Base-by-base conservation (phyloP, 2,797 vertebrate genomes). In the Garrulus glandarius region DNA sequence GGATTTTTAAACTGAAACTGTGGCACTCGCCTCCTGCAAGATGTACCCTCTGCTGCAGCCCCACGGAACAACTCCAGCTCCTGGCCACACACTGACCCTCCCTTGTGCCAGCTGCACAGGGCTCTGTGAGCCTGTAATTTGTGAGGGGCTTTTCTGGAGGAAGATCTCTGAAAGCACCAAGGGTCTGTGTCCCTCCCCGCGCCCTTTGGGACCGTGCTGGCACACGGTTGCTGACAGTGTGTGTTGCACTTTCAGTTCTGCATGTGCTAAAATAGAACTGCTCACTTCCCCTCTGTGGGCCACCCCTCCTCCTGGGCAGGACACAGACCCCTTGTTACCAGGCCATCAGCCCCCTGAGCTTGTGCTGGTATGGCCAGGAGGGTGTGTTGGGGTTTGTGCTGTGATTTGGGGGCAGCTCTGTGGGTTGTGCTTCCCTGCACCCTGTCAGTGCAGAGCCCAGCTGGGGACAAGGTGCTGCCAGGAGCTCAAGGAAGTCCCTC, bases 241-340 rank as follows among this genome's bases (percentile, higher is more conserved):
- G 75, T 13, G 1, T 47, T 91, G 95, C 91, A 32, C 90, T 97
- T 97, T 96, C 95, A 84, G 93, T 96, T 97, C 96, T 95, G 93
- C 84, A 59, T 86, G 44, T 4, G 27, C 79, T 87, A 84, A 93
- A 95, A 94, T 63, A 91, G 94, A 78, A 89, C 61, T 2, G 2
- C 47, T 74, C 3, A 13, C 85, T 96, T 96, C 95, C 95, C 39
- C 76, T 88, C 72, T 59, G 92, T 1, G 32, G 86, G 49, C 52
- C 5, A 1, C 26, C 53, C 36, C 29, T 37, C 63, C 46, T 19
- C 56, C 49, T 36, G 61, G 43, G 57, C 68, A 50, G 69, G 70
- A 53, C 74, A 3, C 8, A 3, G 43, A 17, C 47, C 39, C 32
- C 1, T 13, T 10, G 1, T 41, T 24, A 11, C 32, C 37, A 39